Percentiles rank a stretch among this genome's conserved stretches.
Evolutionary conservation across 2,888 invertebrate genomes (phyloP).

Genomic region (Andrena trimmerana): DNA sequence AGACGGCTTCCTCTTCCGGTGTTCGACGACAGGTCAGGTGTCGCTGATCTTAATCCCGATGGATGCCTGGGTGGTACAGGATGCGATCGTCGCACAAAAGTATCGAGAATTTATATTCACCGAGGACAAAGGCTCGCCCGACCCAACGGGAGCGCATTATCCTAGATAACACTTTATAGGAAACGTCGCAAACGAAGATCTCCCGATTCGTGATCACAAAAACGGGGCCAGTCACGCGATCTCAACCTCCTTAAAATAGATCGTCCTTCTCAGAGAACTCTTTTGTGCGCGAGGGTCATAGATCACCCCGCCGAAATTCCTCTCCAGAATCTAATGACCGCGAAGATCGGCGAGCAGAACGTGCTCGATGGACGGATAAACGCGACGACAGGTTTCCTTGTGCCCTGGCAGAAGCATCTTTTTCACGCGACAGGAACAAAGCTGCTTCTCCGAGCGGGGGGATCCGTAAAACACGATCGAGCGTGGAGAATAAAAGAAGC

Average conservation of each 20-base stretch:
- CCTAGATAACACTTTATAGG: slow-evolving; percentile 17
- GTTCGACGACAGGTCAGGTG: slow-evolving; percentile 72
- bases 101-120: slow-evolving; percentile 51
- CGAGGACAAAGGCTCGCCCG: slow-evolving; percentile 21
- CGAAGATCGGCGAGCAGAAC: slow-evolving; percentile 57
- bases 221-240: not conserved
- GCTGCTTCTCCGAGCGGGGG: slow-evolving; percentile 3
- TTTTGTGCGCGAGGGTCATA: slow-evolving; percentile 44
- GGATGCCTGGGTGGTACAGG: slow-evolving; percentile 68
- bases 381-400: slow-evolving; percentile 72
- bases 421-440: slow-evolving; percentile 39
- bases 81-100: slow-evolving; percentile 63
- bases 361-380: slow-evolving; percentile 48
- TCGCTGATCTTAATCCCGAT: slow-evolving; percentile 71
- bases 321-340: slow-evolving; percentile 64
- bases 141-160: slow-evolving; percentile 3
- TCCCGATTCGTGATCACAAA: slow-evolving; percentile 1
- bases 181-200: slow-evolving; percentile 8
- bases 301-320: slow-evolving; percentile 46
- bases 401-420: slow-evolving; percentile 51
- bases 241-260: slow-evolving; percentile 3
- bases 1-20: slow-evolving; percentile 74
- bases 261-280: slow-evolving; percentile 22
- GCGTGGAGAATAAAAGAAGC: slow-evolving; percentile 10
- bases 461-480: slow-evolving; percentile 34